These are phyloP conservation scores for Bos taurus DNA, from an alignment of 2,113 vertebrate genomes.

Conservation along the genomic window DNA sequence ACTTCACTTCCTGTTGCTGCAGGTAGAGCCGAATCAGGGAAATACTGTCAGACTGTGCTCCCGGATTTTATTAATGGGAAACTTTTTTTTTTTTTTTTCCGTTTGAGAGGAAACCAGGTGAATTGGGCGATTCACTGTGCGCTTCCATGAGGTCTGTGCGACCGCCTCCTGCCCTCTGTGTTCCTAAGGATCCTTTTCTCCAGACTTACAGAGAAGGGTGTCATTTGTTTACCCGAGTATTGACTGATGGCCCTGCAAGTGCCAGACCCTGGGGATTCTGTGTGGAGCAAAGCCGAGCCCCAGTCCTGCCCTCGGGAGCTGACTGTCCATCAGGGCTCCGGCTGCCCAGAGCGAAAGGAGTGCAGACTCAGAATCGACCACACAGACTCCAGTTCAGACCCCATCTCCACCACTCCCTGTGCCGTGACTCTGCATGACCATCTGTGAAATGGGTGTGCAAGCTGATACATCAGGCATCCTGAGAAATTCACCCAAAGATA, in stretches of 20 bases:
- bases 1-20: not conserved
- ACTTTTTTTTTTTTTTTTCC: not conserved
- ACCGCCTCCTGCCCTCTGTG: rapidly evolving
- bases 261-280: not conserved
- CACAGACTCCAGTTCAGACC: not conserved
- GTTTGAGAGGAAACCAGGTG: not conserved
- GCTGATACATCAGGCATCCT: rapidly evolving
- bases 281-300: not conserved
- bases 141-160: rapidly evolving
- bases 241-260: rapidly evolving
- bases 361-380: too few species aligned
- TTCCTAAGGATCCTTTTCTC: not conserved
- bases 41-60: rapidly evolving
- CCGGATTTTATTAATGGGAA: not conserved
- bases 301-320: rapidly evolving
- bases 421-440: rapidly evolving
- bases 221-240: not conserved
- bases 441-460: not conserved
- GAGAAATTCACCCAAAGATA: not conserved
- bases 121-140: not conserved
- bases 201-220: not conserved
- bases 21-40: rapidly evolving
- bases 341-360: not conserved
- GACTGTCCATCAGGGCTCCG: rapidly evolving
- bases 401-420: rapidly evolving